Base-by-base conservation (phyloP, 2,888 invertebrate genomes). In the Lottia gigantea region DNA sequence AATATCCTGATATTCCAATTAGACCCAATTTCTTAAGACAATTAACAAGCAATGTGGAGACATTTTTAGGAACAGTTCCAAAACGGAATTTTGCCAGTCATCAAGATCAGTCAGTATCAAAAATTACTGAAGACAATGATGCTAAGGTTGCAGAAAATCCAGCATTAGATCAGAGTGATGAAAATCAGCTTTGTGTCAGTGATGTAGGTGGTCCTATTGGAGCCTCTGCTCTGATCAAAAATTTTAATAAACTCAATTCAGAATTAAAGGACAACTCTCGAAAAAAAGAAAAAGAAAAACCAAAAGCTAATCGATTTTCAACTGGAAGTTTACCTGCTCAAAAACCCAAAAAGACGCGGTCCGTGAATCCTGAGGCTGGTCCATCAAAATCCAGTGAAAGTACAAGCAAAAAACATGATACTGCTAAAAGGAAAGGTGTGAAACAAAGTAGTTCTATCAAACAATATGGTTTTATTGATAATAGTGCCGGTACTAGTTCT, bases 1-100 rank as follows among this genome's bases (percentile, higher is more conserved):
- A 74, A 46, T 83, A 82, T 69, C 81, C 82, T 16, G 79, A 75
- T 12, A 72, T 70, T 46, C 65, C 46, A 25, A 63, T 71, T 49
- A 62, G 66, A 25, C 16, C 73, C 16, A 23, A 62, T 40, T 25
- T 26, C 45, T 14, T 55, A 25, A 25, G 26, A 15, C 64, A 47
- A 19, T 63, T n/a, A 46, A 16, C 62, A 23, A 15, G 25, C 25
- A 19, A 25, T 7, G 23, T 46, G 12, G 23, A 49, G 25, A 19
- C 26, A 31, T 25, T 31, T 46, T 23, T 25, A 2, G n/a, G 19
- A 40, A 16, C 19, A n/a, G 66, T 23, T 40, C 19, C 40, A 4
- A 55, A 40, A 19, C 25, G 19, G 7, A 31, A 12, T 19, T 11
- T 23, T 31, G 40, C 46, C 26, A 40, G 31, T 12, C 19, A 2